These are phyloP conservation scores for Tragelaphus buxtoni DNA, from an alignment of 2,113 vertebrate genomes.

Conservation along the genomic window DNA sequence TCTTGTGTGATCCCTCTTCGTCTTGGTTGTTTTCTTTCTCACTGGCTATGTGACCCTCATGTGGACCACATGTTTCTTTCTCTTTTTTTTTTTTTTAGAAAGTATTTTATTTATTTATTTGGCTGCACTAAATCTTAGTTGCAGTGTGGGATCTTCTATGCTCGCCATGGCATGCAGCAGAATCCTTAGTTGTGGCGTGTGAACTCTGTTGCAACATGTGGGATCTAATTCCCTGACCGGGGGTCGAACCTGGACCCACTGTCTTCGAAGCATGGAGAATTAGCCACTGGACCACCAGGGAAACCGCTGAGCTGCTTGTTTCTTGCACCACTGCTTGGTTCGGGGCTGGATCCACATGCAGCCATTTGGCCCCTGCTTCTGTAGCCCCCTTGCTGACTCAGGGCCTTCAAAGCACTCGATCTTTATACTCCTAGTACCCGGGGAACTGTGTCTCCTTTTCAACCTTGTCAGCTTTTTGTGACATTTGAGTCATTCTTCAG, in stretches of 20 bases:
- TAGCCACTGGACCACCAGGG: background rate
- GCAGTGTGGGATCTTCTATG: background rate
- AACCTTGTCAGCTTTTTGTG: background rate
- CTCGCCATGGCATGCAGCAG: background rate
- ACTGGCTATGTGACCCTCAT: accelerated
- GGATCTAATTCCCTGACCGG: background rate
- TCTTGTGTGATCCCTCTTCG: background rate
- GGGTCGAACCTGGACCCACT: background rate
- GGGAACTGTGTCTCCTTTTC: background rate
- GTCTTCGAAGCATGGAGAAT: background rate
- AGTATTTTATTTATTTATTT: background rate
- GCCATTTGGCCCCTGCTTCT: accelerated
- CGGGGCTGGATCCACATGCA: background rate
- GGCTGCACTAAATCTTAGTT: background rate
- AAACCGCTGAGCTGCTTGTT: background rate
- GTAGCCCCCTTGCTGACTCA: background rate
- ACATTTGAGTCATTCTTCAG: background rate
- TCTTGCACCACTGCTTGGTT: background rate
- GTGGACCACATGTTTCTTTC: background rate
- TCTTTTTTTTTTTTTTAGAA: background rate
- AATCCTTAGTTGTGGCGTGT: background rate
- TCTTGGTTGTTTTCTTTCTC: background rate
- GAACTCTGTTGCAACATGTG: background rate
- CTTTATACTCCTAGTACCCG: background rate
- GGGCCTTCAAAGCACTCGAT: background rate